Conservation (phyloP, 2,113 vertebrate genomes). For the Erythrocercus mccallii region DNA sequence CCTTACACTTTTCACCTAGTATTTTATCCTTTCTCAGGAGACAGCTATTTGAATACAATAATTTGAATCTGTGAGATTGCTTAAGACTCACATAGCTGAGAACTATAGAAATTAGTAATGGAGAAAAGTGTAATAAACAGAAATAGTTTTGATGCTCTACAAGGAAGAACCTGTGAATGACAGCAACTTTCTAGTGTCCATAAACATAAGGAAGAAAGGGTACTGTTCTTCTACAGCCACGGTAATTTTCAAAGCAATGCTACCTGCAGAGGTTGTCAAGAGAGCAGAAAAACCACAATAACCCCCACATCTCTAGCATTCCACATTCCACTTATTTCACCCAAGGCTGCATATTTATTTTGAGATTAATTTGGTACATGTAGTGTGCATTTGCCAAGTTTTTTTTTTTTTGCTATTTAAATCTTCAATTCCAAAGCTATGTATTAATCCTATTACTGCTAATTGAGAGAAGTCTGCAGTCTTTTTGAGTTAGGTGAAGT, state of each 20-base stretch:
- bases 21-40: neutral
- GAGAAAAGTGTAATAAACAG: neutral
- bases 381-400: conserved; percentile 86
- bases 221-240: neutral
- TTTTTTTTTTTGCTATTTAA: conserved; percentile 80
- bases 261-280: neutral
- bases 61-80: neutral
- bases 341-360: conserved; percentile 78
- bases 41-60: neutral
- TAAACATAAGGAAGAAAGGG: neutral
- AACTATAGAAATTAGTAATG: neutral
- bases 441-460: conserved; percentile 92
- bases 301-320: conserved; percentile 12
- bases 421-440: conserved; percentile 83
- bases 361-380: conserved; percentile 81
- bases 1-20: neutral
- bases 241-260: neutral
- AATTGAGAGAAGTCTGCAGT: conserved; percentile 89
- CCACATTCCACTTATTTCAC: conserved; percentile 57
- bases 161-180: neutral
- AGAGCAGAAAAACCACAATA: neutral
- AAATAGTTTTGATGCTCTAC: neutral
- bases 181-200: neutral
- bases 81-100: neutral
- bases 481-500: conserved; percentile 90